Percentiles rank a stretch among this genome's conserved stretches.
These are phyloP conservation scores for Pampus argenteus DNA, from an alignment of 2,797 vertebrate species.

Conservation along the genomic window DNA sequence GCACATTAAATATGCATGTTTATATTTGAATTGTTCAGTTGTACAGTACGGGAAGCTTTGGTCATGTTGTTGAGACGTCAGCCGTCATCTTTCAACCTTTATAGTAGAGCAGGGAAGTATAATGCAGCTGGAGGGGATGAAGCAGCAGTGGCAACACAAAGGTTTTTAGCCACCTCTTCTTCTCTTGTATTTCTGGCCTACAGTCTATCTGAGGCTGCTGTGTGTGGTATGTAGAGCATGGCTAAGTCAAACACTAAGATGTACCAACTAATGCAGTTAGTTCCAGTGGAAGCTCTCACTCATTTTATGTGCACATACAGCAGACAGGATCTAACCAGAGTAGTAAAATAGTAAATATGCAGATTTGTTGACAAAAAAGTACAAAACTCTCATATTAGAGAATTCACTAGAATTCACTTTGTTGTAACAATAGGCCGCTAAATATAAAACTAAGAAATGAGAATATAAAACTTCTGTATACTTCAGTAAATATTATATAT, in stretches of 20 bases:
- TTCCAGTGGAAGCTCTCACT: neutral
- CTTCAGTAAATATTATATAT: no score
- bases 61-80: slow-evolving; percentile 20
- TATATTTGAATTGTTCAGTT: slow-evolving; percentile 9
- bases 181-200: slow-evolving; percentile 16
- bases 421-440: no score
- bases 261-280: slow-evolving; percentile 15
- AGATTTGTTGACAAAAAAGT: no score
- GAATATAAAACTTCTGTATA: no score
- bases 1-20: slow-evolving; percentile 23
- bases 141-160: slow-evolving; percentile 11
- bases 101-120: slow-evolving; percentile 18
- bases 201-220: neutral
- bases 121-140: slow-evolving; percentile 25
- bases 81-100: slow-evolving; percentile 45
- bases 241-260: slow-evolving; percentile 16
- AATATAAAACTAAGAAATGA: no score
- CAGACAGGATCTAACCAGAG: no score
- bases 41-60: slow-evolving; percentile 4
- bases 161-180: slow-evolving; percentile 39
- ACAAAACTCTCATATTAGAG: no score
- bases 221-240: slow-evolving; percentile 48
- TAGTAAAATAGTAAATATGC: no score
- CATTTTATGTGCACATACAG: no score
- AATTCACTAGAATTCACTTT: no score